Evolutionary conservation across 1,140 invertebrate genomes (phyloP).

Genomic region (Zaprionus inermis): DNA sequence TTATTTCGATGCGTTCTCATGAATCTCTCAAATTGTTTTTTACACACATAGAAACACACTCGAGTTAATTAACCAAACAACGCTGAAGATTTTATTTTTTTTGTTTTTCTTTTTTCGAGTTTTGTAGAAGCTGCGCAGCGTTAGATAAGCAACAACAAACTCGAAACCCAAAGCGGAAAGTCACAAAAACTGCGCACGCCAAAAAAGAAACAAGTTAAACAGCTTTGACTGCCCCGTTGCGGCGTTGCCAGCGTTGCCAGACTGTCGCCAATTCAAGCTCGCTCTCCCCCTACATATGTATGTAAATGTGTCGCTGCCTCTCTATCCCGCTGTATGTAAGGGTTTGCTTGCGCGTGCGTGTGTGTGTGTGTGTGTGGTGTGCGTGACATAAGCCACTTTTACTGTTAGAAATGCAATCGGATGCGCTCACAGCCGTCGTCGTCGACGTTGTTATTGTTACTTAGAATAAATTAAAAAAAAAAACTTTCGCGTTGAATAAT

Average conservation of each 20-base stretch:
- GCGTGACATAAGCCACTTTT: conserved; percentile 81
- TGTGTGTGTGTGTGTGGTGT: conserved; percentile 37
- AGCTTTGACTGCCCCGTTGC: conserved; percentile 60
- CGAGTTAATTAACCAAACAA: conserved; percentile 65
- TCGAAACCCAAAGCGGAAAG: conserved; percentile 45
- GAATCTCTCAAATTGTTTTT: conserved; percentile 35
- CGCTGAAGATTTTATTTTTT: conserved; percentile 6
- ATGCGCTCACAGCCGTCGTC: conserved; percentile 43
- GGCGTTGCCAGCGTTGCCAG: conserved; percentile 61
- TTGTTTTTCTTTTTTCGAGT: conserved; percentile 18
- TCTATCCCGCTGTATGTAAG: conserved; percentile 15
- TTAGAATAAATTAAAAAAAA: conserved; percentile 27
- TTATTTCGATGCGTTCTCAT: conserved; percentile 38
- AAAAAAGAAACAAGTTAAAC: conserved; percentile 82
- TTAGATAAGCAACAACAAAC: conserved; percentile 63
- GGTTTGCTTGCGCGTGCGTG: conserved; percentile 1
- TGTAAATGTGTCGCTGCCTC: conserved; percentile 18
- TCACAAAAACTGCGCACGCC: conserved; percentile 74
- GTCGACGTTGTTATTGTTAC: conserved; percentile 24
- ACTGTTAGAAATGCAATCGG: conserved; percentile 76
- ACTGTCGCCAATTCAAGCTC: conserved; percentile 50
- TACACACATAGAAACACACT: too few relatives aligned
- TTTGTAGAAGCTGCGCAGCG: conserved; percentile 45
- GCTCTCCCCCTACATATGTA: conserved; percentile 13
- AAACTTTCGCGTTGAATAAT: conserved; percentile 51